These are phyloP conservation scores for Drosophila heteroneura DNA, from an alignment of 2,888 invertebrate species.

Conservation along the genomic window DNA sequence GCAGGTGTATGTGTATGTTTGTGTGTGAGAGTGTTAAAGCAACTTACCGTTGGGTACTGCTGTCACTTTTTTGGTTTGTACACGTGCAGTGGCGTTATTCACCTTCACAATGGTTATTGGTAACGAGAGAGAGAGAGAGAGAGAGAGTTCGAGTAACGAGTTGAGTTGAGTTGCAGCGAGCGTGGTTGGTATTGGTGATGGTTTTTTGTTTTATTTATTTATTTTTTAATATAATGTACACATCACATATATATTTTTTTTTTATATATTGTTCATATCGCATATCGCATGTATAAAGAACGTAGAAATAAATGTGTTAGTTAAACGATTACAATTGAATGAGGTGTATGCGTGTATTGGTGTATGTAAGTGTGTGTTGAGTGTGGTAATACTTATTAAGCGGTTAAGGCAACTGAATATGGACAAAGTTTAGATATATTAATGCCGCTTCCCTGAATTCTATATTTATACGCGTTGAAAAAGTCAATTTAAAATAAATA, in stretches of 20 bases:
- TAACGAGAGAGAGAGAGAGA: conserved; percentile 51
- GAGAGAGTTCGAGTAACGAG: conserved; percentile 42
- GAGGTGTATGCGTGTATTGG: conserved; percentile 25
- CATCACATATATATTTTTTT: conserved; percentile 41
- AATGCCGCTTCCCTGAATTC: neutral
- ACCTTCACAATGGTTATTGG: conserved; percentile 89
- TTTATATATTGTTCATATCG: conserved; percentile 35
- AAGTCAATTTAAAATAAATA: conserved; percentile 3
- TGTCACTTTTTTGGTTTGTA: conserved; percentile 98
- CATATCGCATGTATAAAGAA: conserved; percentile 74
- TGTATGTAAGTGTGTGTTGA: conserved; percentile 18
- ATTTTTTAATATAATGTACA: conserved; percentile 51
- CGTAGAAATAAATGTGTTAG: conserved; percentile 78
- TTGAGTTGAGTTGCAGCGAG: conserved; percentile 69
- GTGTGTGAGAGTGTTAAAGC: conserved; percentile 43
- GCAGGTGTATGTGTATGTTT: conserved; percentile 27
- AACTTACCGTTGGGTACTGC: conserved; percentile 95
- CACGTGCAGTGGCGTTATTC: conserved; percentile 99
- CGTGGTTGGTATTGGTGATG: conserved; percentile 71
- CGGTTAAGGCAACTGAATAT: conserved; percentile 13
- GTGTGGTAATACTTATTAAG: conserved; percentile 6
- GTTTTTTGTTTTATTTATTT: conserved; percentile 36
- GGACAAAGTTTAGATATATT: neutral
- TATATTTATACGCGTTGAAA: neutral
- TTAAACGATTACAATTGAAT: conserved; percentile 69